Conservation (phyloP, 2,797 vertebrate species). For the Tadarida brasiliensis region DNA sequence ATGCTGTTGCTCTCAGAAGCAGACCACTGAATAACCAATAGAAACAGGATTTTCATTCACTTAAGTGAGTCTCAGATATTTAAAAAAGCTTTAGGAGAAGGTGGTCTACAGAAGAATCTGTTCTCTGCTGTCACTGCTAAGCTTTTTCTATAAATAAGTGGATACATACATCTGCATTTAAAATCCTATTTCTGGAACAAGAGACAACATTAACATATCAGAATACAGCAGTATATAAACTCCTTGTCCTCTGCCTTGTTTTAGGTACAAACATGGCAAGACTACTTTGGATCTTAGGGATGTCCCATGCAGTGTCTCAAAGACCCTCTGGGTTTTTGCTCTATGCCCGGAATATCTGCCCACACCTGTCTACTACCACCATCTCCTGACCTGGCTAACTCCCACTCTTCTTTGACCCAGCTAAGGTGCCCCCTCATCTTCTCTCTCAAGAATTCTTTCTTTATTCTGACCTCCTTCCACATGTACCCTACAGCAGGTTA, state of each 20-base stretch:
- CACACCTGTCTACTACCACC: neutral
- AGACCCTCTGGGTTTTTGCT: neutral
- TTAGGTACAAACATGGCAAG: neutral
- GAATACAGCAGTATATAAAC: neutral
- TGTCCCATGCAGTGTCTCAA: neutral
- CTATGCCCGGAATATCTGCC: neutral
- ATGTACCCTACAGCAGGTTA: neutral
- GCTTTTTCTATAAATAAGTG: conserved; percentile 42
- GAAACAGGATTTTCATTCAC: neutral
- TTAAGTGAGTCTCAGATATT: neutral
- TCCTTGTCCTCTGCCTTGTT: neutral
- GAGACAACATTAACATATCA: conserved; percentile 10
- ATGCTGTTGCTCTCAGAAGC: neutral
- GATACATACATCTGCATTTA: neutral
- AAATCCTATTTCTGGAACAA: conserved; percentile 9
- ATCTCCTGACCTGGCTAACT: neutral
- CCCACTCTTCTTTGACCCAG: neutral
- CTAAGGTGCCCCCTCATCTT: neutral
- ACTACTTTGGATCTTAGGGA: neutral
- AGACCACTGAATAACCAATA: neutral
- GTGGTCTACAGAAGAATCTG: neutral
- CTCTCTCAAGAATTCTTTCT: conserved; percentile 35
- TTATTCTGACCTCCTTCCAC: neutral
- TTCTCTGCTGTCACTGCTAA: neutral
- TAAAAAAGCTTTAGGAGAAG: conserved; percentile 17